These are phyloP conservation scores for Orchesellides sinensis DNA, from an alignment of 2,888 invertebrate species.

Conservation along the genomic window DNA sequence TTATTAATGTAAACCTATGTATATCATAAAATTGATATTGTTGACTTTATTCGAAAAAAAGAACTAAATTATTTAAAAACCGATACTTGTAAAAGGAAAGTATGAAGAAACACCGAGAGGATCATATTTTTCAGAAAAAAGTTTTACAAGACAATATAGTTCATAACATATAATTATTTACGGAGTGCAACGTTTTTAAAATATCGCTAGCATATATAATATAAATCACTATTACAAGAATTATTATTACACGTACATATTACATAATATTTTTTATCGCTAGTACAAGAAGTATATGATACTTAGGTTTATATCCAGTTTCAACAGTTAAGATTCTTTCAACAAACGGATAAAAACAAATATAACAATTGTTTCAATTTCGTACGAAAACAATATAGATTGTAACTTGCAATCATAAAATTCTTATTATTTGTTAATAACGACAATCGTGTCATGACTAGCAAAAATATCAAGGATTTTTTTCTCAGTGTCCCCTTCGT, in stretches of 20 bases:
- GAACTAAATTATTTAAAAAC: slow-evolving; percentile 46
- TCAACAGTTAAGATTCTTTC: slow-evolving; percentile 38
- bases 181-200: slow-evolving; percentile 22
- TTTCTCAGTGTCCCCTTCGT: slow-evolving; percentile 6
- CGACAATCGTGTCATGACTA: slow-evolving; percentile 40
- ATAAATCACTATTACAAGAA: slow-evolving; percentile 8
- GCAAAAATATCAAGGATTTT: slow-evolving; percentile 40
- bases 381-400: slow-evolving; percentile 34
- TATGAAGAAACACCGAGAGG: slow-evolving; percentile 6
- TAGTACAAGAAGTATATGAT: slow-evolving; percentile 38
- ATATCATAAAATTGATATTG: not conserved
- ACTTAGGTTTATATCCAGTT: slow-evolving; percentile 25
- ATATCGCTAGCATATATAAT: not conserved
- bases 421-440: slow-evolving; percentile 37
- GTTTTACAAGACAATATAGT: slow-evolving; percentile 10
- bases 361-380: slow-evolving; percentile 41
- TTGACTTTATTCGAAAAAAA: slow-evolving; percentile 49
- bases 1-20: not conserved
- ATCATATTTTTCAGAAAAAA: slow-evolving; percentile 15
- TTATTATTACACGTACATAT: not conserved
- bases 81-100: not conserved
- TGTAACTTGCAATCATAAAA: slow-evolving; percentile 41
- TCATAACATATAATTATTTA: slow-evolving; percentile 24
- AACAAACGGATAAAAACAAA: slow-evolving; percentile 37
- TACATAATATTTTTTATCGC: not conserved